Conservation (phyloP, 2,113 vertebrate genomes). For the Euleptes europaea region DNA sequence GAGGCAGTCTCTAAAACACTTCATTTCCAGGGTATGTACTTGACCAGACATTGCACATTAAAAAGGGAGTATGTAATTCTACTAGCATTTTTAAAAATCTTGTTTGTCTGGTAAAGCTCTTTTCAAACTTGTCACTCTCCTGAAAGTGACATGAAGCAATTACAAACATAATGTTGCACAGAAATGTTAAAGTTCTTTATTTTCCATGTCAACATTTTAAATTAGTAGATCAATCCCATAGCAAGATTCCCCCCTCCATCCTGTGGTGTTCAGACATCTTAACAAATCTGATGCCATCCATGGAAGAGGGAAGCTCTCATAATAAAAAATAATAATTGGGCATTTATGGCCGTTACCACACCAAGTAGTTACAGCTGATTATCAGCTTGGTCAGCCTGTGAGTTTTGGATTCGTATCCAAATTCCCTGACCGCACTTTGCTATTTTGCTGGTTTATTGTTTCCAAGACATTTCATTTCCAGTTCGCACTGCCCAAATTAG, state of each 20-base stretch:
- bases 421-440: no score
- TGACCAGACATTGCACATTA: background rate
- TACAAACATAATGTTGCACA: background rate
- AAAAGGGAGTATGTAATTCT: background rate
- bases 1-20: background rate
- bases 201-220: background rate
- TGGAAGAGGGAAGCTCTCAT: background rate
- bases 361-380: no score
- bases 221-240: background rate
- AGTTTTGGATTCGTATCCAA: no score
- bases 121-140: no score
- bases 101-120: background rate
- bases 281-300: background rate
- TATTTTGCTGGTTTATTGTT: no score
- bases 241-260: no score
- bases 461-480: no score
- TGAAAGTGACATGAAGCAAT: background rate
- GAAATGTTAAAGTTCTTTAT: background rate
- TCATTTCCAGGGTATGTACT: background rate
- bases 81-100: background rate
- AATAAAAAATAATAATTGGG: background rate
- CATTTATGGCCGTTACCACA: background rate
- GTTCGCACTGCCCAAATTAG: no score
- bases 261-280: background rate
- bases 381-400: no score